Base-by-base conservation (phyloP, 2,113 vertebrate species). In the Salvelinus namaycush region DNA sequence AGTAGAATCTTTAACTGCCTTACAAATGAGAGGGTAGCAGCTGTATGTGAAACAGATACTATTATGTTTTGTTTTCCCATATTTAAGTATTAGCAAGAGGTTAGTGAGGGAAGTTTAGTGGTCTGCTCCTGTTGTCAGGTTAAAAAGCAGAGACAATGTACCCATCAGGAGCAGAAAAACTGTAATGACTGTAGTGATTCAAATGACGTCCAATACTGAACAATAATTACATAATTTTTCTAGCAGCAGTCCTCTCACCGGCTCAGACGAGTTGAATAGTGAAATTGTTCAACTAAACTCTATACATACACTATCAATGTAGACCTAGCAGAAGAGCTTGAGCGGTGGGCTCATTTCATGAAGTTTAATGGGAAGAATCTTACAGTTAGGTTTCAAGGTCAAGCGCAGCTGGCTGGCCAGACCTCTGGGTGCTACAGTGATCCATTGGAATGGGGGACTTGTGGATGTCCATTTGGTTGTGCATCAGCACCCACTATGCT, bases 311-410 rank as follows among this genome's bases (percentile, higher is more conserved):
- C 13, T n/a, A 62, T 62, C 16, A 13, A 24, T 62, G 59, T 24
- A 22, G 16, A 62, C 59, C 59, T 62, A 18, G 59, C 59, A 62
- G n/a, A 57, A 57, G 54, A 62, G 20, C n/a, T 16, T 16, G 20
- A 62, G n/a, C n/a, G 0, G 59, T 62, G 59, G n/a, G 7, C n/a
- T 22, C 18, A 62, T 62, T 8, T 24, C n/a, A 8, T 62, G 57
- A 20, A 14, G 20, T 51, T 14, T 51, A 14, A 13, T 51, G 49
- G 11, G 49, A 7, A 34, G 34, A 34, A 34, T 18, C 34, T 34
- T 24, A 78, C 84, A 79, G 87, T 88, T 16, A 18, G 4, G 51
- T 16, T 54, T 86, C 86, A 91, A 91, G 90, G 92, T 91, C 87
- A 89, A 60, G 68, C 74, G 84, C 86, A 79, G 83, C 86, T 86